Conservation (phyloP, 2,113 vertebrate genomes). For the Laticauda colubrina region DNA sequence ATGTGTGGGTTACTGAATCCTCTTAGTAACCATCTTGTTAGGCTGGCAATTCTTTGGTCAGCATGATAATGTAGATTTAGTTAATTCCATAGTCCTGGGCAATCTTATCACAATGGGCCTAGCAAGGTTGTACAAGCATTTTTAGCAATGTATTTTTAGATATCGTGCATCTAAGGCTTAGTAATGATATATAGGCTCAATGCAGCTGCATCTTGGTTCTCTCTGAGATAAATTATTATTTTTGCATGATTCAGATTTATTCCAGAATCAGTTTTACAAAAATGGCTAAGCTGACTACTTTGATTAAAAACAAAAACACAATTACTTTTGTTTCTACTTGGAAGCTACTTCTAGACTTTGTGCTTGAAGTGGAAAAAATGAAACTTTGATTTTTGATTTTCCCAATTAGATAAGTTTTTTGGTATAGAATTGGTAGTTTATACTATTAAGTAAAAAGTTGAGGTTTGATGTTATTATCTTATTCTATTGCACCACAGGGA, state of each 20-base stretch:
- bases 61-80: conserved; percentile 21
- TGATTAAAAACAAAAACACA: no score
- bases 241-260: background rate
- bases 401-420: no score
- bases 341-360: no score
- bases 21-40: conserved; percentile 3
- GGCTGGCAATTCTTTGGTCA: conserved; percentile 20
- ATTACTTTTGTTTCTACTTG: no score
- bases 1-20: conserved; percentile 12
- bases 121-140: background rate
- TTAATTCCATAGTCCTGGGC: conserved; percentile 26
- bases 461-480: no score
- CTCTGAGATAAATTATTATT: background rate
- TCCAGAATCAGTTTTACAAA: background rate
- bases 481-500: no score
- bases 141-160: conserved; percentile 25
- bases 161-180: background rate
- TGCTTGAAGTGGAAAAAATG: no score
- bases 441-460: no score
- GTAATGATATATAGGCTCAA: background rate
- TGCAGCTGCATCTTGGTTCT: background rate
- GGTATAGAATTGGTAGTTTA: no score
- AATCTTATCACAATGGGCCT: conserved; percentile 5
- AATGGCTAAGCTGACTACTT: no score
- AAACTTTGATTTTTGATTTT: no score